phyloP scores from a whole-genome alignment of 2,888 invertebrate species.

The Erebia ligea region DNA sequence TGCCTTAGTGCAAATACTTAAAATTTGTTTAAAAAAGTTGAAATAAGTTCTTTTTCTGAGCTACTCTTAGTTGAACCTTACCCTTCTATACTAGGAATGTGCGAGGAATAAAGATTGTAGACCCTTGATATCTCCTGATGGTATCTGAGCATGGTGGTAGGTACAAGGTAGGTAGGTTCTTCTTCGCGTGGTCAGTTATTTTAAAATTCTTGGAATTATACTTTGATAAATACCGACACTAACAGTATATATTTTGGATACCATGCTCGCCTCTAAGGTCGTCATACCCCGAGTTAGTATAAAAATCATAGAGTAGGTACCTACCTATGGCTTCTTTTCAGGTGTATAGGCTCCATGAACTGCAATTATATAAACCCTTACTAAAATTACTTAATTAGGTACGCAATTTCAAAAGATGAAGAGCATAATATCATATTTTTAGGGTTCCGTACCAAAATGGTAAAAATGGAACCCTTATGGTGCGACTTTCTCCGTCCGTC shows the following conservation, averaged over 20 bases:
- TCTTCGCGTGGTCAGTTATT: slow-evolving; percentile 9
- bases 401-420: too few relatives aligned
- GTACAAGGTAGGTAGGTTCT: background rate
- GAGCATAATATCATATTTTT: too few relatives aligned
- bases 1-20: background rate
- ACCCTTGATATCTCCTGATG: slow-evolving; percentile 13
- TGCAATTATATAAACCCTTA: too few relatives aligned
- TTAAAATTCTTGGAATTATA: slow-evolving; percentile 10
- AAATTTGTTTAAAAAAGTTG: too few relatives aligned
- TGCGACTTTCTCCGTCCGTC: too few relatives aligned
- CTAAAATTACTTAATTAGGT: too few relatives aligned
- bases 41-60: background rate
- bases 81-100: too few relatives aligned
- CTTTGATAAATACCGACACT: background rate
- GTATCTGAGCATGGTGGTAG: background rate
- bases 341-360: too few relatives aligned
- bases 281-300: background rate
- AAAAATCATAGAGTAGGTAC: background rate
- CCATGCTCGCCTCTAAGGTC: background rate
- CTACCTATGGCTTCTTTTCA: too few relatives aligned
- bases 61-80: background rate
- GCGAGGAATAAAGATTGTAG: background rate
- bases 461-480: too few relatives aligned
- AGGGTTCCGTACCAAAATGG: too few relatives aligned
- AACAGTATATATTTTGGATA: background rate